Conservation (phyloP, 2,113 vertebrate genomes). For the Pampusana beccarii region DNA sequence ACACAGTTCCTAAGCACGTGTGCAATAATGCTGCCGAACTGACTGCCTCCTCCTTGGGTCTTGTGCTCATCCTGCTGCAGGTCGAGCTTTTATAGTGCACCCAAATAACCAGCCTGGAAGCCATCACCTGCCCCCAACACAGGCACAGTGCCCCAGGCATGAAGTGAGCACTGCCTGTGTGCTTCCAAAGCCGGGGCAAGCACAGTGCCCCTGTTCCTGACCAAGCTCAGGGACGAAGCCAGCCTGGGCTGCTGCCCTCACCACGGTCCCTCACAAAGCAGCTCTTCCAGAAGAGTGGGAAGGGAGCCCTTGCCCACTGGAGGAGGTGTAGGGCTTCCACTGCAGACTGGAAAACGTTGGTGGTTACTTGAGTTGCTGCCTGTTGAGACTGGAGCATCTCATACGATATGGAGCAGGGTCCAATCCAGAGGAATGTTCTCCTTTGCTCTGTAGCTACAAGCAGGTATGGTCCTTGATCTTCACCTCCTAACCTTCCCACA, state of each 20-base stretch:
- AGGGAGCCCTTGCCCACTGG: neutral
- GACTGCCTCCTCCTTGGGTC: neutral
- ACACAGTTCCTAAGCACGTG: neutral
- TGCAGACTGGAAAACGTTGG: neutral
- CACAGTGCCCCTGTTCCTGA: neutral
- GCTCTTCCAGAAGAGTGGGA: neutral
- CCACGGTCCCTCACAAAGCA: neutral
- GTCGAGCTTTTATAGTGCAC: neutral
- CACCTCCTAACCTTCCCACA: neutral
- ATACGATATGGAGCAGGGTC: neutral
- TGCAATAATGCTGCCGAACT: neutral
- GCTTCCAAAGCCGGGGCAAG: neutral
- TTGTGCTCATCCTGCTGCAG: neutral
- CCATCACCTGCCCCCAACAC: neutral
- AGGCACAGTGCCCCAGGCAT: neutral
- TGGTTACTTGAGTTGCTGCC: neutral
- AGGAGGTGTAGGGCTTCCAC: neutral
- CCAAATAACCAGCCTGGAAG: neutral
- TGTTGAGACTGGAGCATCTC: neutral
- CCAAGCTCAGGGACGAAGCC: neutral
- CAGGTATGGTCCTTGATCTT: neutral
- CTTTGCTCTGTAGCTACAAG: neutral
- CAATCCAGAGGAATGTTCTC: neutral
- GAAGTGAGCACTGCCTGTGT: neutral
- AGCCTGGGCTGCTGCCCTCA: neutral